A percentile compares a stretch with the other conserved stretches of the same genome.
Conservation (phyloP, 2,797 vertebrate species). For the Thamnophis elegans region DNA sequence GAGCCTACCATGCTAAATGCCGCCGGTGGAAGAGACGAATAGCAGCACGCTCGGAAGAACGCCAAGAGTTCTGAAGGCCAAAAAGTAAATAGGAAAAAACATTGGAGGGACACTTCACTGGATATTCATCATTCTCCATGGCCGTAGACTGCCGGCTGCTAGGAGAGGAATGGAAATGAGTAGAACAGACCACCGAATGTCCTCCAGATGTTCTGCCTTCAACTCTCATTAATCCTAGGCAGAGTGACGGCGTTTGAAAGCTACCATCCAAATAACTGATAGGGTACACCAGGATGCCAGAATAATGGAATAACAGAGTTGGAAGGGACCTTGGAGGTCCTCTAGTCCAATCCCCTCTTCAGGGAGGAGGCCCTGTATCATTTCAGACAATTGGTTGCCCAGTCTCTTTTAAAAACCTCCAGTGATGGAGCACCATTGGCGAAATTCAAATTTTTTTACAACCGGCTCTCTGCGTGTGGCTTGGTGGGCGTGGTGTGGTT, state of each 20-base stretch:
- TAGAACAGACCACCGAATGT: not conserved
- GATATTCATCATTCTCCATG: not conserved
- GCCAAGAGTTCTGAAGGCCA: not conserved
- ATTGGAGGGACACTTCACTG: not conserved
- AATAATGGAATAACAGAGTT: not conserved
- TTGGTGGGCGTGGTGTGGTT: no score
- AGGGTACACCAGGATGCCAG: not conserved
- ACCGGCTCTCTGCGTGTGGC: no score
- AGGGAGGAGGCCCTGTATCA: no score
- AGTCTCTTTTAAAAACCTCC: no score
- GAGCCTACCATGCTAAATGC: not conserved
- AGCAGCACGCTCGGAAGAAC: not conserved
- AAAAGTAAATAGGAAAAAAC: not conserved
- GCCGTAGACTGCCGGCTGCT: not conserved
- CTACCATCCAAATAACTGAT: not conserved
- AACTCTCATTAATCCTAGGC: not conserved
- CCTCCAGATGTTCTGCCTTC: not conserved
- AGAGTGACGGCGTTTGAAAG: not conserved
- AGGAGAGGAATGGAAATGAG: not conserved
- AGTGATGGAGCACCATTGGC: no score
- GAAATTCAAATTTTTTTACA: no score
- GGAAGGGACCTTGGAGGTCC: not conserved
- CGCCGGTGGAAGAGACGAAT: not conserved
- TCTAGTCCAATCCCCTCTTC: not conserved
- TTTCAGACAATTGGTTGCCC: no score